Base-by-base conservation (phyloP, 2,888 invertebrate species). In the Diabrotica balteata region DNA sequence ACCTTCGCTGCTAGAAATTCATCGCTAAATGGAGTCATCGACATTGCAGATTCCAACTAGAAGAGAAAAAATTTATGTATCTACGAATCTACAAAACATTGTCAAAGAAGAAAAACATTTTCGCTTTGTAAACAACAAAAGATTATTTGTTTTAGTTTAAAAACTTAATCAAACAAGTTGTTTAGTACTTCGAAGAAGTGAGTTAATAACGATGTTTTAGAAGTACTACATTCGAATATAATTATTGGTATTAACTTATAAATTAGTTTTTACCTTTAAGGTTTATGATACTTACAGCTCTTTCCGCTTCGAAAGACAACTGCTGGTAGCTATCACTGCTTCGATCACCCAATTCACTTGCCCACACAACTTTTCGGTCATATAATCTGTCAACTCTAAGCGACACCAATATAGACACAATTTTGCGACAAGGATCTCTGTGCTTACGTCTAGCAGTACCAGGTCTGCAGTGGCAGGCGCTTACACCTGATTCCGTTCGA, bases 21-120 rank as follows among this genome's bases (percentile, higher is more conserved):
- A 77, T 94, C 93, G 0, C 94, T 93, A 80, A 95, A 93, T 0
- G 94, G 94, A 0, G 96, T 96, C 93, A 95, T 94, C 0, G 94
- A 93, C 89, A 96, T 93, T 0, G 95, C 93, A 0, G 95, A 95
- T 83, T 95, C 94, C 80, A 96, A 89, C 95, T 96, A 81, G 8
- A 81, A 74, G 10, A 46, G 50, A 32, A 63, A n/a, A 59, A 43
- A 67, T 42, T 17, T 1, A 32, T 32, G 32, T 32, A 32, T 32
- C 32, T 2, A 4, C 4, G 32, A 32, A 32, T 32, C 32, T 32
- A 32, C 32, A 32, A 32, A 32, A 32, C 49, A 49, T 9, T 49
- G 22, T 61, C 49, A 1, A 49, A 7, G 49, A 49, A 49, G 7
- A 2, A 32, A 32, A 49, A 10, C 9, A 49, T 9, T 8, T 49